Evolutionary conservation across 2,888 invertebrate genomes (phyloP), one percentile per base, ranked within the genome.

Genomic region (Frankliniella fusca): DNA sequence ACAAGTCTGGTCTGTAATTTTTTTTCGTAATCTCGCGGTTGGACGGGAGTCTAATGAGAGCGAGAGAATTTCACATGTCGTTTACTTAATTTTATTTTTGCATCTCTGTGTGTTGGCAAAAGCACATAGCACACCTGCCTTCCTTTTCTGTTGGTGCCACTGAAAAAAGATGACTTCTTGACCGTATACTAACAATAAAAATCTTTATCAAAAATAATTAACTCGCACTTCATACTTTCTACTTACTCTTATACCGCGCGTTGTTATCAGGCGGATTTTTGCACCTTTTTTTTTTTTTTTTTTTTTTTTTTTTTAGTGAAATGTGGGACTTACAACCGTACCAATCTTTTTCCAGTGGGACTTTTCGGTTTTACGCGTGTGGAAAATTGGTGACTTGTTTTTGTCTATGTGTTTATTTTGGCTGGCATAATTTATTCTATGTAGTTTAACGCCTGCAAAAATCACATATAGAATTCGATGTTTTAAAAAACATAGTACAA

Each of bases 41-140:
- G 5, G 38, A 38, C 3, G 38, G 38, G 38, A 38, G 38, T 38
- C 38, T 38, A 3, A 38, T 38, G 54, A 54, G 54, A 54, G 8
- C 12, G 54, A 54, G 54, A 54, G 54, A 54, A 54, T 54, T 54
- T 9, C 15, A 54, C 18, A 61, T n/a, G 61, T 18, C 20, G n/a
- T 80, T 61, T 79, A 48, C 84, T 85, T 84, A 85, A 84, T 83
- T 83, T 76, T 84, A 84, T 85, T 85, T 84, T 85, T 87, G 87
- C 88, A 85, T 86, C 86, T 76, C 12, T 76, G 70, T 70, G 70
- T 76, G 70, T 23, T 76, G 70, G 27, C 23, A 76, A 76, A 76
- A 76, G 70, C 70, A 76, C 70, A 76, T 76, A 76, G 70, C 70
- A 76, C 23, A 76, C 12, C 27, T 76, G 70, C 70, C 70, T 76